Conservation (phyloP, 2,888 invertebrate species). For the Corbicula japonica region DNA sequence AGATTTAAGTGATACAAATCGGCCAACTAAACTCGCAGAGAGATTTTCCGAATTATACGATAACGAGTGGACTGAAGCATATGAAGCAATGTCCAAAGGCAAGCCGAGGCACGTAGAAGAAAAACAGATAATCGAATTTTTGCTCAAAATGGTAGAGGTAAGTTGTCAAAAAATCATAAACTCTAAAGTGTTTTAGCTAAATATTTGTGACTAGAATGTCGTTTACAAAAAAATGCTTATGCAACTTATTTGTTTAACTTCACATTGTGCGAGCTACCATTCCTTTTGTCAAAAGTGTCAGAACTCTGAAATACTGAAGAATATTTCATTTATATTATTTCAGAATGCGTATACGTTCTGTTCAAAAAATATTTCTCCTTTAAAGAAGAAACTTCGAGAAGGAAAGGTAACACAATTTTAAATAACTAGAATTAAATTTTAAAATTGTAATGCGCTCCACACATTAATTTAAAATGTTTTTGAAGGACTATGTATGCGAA, state of each 20-base stretch:
- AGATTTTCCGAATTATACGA: conserved; percentile 39
- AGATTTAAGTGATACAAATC: background rate
- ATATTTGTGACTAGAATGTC: too few relatives aligned
- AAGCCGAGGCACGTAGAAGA: background rate
- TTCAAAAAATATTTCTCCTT: background rate
- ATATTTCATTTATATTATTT: too few relatives aligned
- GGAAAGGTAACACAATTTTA: background rate
- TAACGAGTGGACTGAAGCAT: conserved; percentile 45
- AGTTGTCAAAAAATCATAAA: too few relatives aligned
- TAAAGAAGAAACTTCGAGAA: background rate
- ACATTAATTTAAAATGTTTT: background rate
- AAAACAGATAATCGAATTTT: conserved; percentile 1
- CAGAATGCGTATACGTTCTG: background rate
- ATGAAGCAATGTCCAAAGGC: conserved; percentile 13
- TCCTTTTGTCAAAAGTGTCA: too few relatives aligned
- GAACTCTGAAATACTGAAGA: too few relatives aligned
- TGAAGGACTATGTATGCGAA: background rate
- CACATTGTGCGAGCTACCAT: too few relatives aligned
- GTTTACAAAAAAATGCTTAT: too few relatives aligned
- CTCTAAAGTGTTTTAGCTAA: too few relatives aligned
- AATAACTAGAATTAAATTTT: background rate
- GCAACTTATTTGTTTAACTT: too few relatives aligned
- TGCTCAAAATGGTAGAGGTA: conserved; percentile 16
- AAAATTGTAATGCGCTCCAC: background rate
- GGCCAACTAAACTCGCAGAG: conserved; percentile 38